A percentile compares a stretch with the other conserved stretches of the same genome.
Evolutionary conservation across 2,888 invertebrate species (phyloP).

Genomic region (Drosophila parthenogenetica): DNA sequence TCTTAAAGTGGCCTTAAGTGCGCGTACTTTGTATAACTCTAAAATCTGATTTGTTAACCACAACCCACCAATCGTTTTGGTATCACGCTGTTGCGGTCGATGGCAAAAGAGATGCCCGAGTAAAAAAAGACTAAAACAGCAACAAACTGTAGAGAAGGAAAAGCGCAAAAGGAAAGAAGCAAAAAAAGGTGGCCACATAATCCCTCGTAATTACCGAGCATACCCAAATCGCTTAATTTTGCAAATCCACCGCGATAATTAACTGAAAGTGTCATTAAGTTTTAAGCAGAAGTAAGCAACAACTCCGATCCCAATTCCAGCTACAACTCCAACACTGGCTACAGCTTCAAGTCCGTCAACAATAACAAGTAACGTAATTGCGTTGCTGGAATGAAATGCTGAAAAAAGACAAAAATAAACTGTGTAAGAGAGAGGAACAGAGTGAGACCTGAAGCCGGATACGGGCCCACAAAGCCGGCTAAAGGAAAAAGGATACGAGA

Average conservation of each 20-base stretch:
- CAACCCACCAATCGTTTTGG: slow-evolving; percentile 41
- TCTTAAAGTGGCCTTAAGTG: slow-evolving; percentile 10
- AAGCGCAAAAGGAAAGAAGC: not conserved
- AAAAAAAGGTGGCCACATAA: slow-evolving; percentile 53
- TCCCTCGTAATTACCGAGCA: slow-evolving; percentile 67
- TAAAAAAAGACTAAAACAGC: not conserved
- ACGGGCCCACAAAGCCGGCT: slow-evolving; percentile 51
- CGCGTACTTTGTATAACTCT: slow-evolving; percentile 21
- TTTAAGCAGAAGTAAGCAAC: slow-evolving; percentile 71
- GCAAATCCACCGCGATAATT: slow-evolving; percentile 80
- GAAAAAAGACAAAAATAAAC: not conserved
- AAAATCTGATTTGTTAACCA: slow-evolving; percentile 57
- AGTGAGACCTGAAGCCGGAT: slow-evolving; percentile 30
- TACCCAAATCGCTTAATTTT: slow-evolving; percentile 80
- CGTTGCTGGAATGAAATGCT: slow-evolving; percentile 35
- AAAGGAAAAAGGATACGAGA: slow-evolving; percentile 57
- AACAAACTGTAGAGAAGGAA: not conserved
- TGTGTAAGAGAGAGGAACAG: not conserved
- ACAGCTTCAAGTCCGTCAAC: slow-evolving; percentile 62
- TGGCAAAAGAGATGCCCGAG: not conserved
- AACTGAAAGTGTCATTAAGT: slow-evolving; percentile 80
- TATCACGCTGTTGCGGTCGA: slow-evolving; percentile 27
- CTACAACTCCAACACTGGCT: slow-evolving; percentile 8
- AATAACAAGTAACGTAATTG: slow-evolving; percentile 77
- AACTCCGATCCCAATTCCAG: slow-evolving; percentile 26